These are phyloP conservation scores for Eupristina koningsbergeri DNA, from an alignment of 1,140 invertebrate genomes.

Conservation along the genomic window DNA sequence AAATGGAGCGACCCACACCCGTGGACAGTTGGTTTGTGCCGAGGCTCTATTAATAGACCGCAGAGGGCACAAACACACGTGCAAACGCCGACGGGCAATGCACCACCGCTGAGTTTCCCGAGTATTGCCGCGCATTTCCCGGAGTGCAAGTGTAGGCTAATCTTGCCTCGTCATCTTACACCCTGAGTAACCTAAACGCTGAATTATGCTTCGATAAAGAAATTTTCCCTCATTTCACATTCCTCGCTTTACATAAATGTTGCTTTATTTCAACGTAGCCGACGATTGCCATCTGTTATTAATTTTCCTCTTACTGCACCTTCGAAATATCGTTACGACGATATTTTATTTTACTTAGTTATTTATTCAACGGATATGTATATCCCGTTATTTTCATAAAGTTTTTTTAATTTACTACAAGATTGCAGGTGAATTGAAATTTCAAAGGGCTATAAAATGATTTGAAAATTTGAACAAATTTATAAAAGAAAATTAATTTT, in stretches of 20 bases:
- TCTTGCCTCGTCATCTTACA: neutral
- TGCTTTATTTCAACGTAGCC: neutral
- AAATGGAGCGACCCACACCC: neutral
- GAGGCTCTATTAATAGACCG: neutral
- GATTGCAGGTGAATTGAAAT: no score
- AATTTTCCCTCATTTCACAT: neutral
- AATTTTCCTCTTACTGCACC: no score
- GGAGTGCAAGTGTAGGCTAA: no score
- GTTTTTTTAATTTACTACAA: no score
- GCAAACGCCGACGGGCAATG: neutral
- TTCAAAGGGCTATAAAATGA: no score
- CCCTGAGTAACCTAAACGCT: neutral
- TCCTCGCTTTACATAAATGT: no score
- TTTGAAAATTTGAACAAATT: no score
- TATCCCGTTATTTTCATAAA: no score
- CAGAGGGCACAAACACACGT: neutral
- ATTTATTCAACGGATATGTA: no score
- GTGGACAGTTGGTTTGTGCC: neutral
- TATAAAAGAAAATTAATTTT: no score
- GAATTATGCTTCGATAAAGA: neutral
- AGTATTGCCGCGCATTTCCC: no score
- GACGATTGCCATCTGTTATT: neutral
- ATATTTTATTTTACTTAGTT: neutral
- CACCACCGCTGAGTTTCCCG: neutral
- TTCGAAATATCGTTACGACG: neutral